Conservation (phyloP, 2,888 invertebrate genomes). For the Hecatera dysodea region DNA sequence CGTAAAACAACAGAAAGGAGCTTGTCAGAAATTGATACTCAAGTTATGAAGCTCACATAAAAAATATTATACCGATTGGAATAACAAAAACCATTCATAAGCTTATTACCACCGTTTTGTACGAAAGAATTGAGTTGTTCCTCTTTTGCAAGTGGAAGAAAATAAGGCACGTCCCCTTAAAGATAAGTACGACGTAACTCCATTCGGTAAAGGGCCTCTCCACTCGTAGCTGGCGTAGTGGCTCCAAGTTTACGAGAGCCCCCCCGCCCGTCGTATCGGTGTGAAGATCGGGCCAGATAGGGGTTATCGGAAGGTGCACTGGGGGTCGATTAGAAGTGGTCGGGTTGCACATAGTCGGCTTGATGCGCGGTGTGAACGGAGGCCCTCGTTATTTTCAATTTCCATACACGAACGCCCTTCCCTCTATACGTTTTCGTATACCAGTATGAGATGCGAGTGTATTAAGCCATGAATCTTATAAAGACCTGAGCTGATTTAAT, state of each 20-base stretch:
- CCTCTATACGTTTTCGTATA: conserved; percentile 84
- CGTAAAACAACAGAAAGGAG: conserved; percentile 5
- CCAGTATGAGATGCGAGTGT: conserved; percentile 84
- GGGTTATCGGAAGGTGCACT: conserved; percentile 79
- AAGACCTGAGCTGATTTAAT: conserved; percentile 86
- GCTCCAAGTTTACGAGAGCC: conserved; percentile 83
- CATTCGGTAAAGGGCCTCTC: conserved; percentile 89
- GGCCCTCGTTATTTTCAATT: conserved; percentile 91
- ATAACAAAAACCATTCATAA: conserved; percentile 75
- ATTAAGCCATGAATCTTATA: conserved; percentile 89
- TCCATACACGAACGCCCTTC: conserved; percentile 88
- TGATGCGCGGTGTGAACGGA: conserved; percentile 88
- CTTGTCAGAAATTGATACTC: conserved; percentile 18
- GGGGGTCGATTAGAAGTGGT: conserved; percentile 83
- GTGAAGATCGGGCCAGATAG: conserved; percentile 80
- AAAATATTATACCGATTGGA: conserved; percentile 69
- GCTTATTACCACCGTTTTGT: conserved; percentile 80
- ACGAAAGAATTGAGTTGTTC: conserved; percentile 84
- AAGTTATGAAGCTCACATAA: conserved; percentile 49
- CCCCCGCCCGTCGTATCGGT: conserved; percentile 78
- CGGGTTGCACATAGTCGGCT: conserved; percentile 82
- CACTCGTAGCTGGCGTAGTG: conserved; percentile 83
- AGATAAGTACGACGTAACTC: conserved; percentile 90
- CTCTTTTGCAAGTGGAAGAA: conserved; percentile 83
- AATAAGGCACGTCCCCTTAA: conserved; percentile 89